Percentiles rank a stretch among this genome's conserved stretches.
Evolutionary conservation across 2,888 invertebrate species (phyloP).

Genomic region (Drosophila neoperkinsi): DNA sequence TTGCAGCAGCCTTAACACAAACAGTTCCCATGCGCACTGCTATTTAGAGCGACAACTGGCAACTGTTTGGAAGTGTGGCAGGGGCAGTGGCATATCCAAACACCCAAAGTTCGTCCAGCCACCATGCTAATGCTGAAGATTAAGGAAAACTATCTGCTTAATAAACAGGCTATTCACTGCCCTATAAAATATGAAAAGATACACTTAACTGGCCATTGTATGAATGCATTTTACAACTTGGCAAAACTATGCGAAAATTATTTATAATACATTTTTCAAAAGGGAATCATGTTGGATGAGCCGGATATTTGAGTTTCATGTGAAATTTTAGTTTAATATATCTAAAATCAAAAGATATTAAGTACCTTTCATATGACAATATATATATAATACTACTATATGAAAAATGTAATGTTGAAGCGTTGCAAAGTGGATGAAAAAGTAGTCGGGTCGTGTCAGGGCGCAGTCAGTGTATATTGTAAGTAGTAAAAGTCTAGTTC

Average conservation of each 20-base stretch:
- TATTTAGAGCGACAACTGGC: slow-evolving; percentile 57
- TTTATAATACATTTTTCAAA: background rate
- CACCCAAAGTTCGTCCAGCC: slow-evolving; percentile 38
- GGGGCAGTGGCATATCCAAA: slow-evolving; percentile 23
- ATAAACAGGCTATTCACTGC: background rate
- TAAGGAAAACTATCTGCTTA: slow-evolving; percentile 4
- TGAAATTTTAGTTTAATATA: background rate
- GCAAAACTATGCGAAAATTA: background rate
- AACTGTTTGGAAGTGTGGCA: slow-evolving; percentile 23
- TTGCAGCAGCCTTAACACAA: slow-evolving; percentile 31
- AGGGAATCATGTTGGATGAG: background rate
- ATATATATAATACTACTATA: background rate
- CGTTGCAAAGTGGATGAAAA: background rate
- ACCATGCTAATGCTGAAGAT: slow-evolving; percentile 35
- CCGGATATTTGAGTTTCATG: background rate
- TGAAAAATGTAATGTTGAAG: background rate
- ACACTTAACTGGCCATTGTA: background rate
- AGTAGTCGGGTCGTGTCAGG: background rate
- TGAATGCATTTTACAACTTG: background rate
- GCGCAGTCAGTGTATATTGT: slow-evolving; percentile 14
- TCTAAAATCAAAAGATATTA: background rate
- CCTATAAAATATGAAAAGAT: background rate
- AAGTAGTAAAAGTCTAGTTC: slow-evolving; percentile 64
- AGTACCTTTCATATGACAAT: background rate
- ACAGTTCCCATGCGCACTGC: slow-evolving; percentile 70